Conservation (phyloP, 2,797 vertebrate species). For the Pipistrellus kuhlii region DNA sequence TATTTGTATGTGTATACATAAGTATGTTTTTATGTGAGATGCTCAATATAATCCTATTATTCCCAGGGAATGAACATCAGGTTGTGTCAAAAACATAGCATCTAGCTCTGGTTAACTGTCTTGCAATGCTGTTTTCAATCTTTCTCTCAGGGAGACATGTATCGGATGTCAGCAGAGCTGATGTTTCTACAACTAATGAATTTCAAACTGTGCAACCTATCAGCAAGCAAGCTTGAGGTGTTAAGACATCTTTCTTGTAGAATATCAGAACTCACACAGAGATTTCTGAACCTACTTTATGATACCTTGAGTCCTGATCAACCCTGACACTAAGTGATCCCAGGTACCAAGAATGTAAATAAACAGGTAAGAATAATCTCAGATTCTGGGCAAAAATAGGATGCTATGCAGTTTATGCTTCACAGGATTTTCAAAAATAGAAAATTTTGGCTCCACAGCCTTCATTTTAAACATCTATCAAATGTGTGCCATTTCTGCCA, state of each 20-base stretch:
- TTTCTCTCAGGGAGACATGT: conserved; percentile 33
- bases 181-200: conserved; percentile 43
- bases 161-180: conserved; percentile 17
- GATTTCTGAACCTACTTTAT: conserved; percentile 21
- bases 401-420: background rate
- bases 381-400: conserved; percentile 5
- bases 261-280: conserved; percentile 50
- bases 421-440: conserved; percentile 46
- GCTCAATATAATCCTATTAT: background rate
- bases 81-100: background rate
- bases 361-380: conserved; percentile 36
- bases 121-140: conserved; percentile 39
- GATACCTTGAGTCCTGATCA: conserved; percentile 25
- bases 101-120: background rate
- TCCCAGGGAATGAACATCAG: background rate
- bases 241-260: conserved; percentile 51
- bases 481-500: conserved; percentile 8
- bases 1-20: background rate
- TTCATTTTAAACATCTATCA: conserved; percentile 46
- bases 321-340: background rate
- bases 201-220: conserved; percentile 39
- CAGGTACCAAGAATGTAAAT: conserved; percentile 2
- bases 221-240: background rate
- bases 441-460: background rate
- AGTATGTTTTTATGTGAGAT: background rate